A percentile compares a stretch with the other conserved stretches of the same genome.
Conservation (phyloP, 1,140 invertebrate genomes). For the Conus ventricosus region DNA sequence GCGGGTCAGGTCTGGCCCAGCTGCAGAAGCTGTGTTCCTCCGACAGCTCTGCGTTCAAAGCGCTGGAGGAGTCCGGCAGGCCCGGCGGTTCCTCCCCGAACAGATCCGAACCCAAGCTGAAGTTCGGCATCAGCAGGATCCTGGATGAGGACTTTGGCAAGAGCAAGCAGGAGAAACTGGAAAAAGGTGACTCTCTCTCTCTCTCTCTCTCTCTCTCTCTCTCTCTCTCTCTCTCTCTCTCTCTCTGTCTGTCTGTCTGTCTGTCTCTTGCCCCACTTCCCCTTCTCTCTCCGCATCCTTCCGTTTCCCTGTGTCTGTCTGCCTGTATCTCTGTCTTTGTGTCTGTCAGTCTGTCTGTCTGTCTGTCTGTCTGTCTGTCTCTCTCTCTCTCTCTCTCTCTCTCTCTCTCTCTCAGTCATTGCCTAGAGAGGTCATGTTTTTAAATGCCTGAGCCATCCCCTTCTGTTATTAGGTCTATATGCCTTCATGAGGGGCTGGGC, state of each 20-base stretch:
- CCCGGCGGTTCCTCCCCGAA: background rate
- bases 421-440: no score
- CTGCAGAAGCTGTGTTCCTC: constrained; percentile 59
- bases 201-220: constrained; percentile 13
- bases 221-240: constrained; percentile 28
- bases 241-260: background rate
- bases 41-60: constrained; percentile 52
- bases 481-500: no score
- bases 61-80: constrained; percentile 28
- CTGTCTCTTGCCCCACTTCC: background rate
- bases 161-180: constrained; percentile 44
- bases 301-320: no score
- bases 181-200: constrained; percentile 47
- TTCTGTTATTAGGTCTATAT: no score
- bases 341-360: no score
- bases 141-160: constrained; percentile 62
- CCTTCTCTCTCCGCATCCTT: background rate
- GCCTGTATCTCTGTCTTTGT: no score
- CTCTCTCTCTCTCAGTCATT: no score
- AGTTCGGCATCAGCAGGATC: constrained; percentile 65
- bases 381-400: no score
- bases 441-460: no score
- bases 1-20: constrained; percentile 52
- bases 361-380: no score
- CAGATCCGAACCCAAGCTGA: constrained; percentile 46